phyloP scores from a whole-genome alignment of 1,140 invertebrate species.

The Drosophila lacertosa region DNA sequence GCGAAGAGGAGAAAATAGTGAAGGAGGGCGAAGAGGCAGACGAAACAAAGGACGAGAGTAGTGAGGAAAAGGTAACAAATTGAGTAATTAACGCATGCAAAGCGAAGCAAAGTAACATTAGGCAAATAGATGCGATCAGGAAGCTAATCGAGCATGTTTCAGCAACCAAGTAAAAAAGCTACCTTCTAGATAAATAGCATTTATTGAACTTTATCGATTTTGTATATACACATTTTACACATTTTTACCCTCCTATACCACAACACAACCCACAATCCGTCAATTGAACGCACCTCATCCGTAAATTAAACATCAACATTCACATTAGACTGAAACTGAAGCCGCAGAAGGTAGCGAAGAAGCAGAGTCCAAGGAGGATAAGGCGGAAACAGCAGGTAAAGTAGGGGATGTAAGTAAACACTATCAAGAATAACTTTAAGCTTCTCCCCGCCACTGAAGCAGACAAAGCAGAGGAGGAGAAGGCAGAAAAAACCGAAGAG shows the following conservation, averaged over 20 bases:
- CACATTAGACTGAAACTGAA: conserved; percentile 60
- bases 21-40: conserved; percentile 33
- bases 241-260: conserved; percentile 13
- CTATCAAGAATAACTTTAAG: conserved; percentile 27
- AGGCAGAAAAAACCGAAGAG: conserved; percentile 8
- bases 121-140: conserved; percentile 28
- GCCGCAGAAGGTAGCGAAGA: conserved; percentile 41
- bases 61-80: conserved; percentile 65
- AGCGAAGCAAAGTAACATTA: conserved; percentile 32
- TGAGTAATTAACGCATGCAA: conserved; percentile 39
- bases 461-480: conserved; percentile 35
- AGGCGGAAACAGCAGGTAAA: conserved; percentile 64
- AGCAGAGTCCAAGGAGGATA: conserved; percentile 47
- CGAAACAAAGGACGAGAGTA: conserved; percentile 40
- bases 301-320: conserved; percentile 9
- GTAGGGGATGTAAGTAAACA: conserved; percentile 9
- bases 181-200: conserved; percentile 18
- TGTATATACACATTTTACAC: conserved; percentile 58
- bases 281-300: conserved; percentile 39
- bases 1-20: conserved; percentile 45
- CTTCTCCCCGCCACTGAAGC: conserved; percentile 32
- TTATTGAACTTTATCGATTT: conserved; percentile 19
- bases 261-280: conserved; percentile 14
- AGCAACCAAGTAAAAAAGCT: conserved; percentile 9
- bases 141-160: conserved; percentile 58